Evolutionary conservation across 2,113 vertebrate genomes (phyloP), one percentile per base, ranked within the genome.

Genomic region (Columba livia): DNA sequence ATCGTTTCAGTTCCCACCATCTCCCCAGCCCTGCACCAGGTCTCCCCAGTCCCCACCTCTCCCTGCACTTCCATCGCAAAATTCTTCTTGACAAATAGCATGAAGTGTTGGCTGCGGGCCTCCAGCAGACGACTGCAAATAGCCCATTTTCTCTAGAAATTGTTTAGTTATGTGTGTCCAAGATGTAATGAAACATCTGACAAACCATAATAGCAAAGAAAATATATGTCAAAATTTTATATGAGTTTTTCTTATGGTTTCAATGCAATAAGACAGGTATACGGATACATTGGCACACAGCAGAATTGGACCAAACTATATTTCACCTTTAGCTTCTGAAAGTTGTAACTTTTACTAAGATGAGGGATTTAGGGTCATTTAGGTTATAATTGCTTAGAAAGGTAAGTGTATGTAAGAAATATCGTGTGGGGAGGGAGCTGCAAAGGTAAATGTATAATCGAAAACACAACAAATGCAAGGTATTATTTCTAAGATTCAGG

Each of bases 121-220:
- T 58, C 67, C 34, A 78, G 74, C 48, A 60, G 44, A 67, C 20
- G 66, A 92, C 85, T 65, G 32, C 15, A 90, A 88, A 88, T 69
- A 75, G 42, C 26, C 42, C 32, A 73, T 90, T 81, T 93, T 67
- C 80, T 73, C 88, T 34, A 79, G 71, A 90, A 92, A 95, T 64
- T 66, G 72, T 58, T 94, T 75, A 91, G 57, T 67, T 89, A 54
- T 5, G 40, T 64, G 44, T 38, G 23, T 66, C 36, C 62, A 67
- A 72, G 17, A 79, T 50, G 58, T 75, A 96, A 94, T 65, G 34
- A 78, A 93, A 80, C n/a, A 88, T 34, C 57, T 65, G 53, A 74
- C 54, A 85, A 70, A 83, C 11, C 54, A 47, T 73, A 95, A 62
- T 24, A 51, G 28, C 58, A 81, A 92, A 78, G 4, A 61, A 82